These are phyloP conservation scores for Stomatorhinus ivindoensis DNA, from an alignment of 2,113 vertebrate genomes.

Conservation along the genomic window DNA sequence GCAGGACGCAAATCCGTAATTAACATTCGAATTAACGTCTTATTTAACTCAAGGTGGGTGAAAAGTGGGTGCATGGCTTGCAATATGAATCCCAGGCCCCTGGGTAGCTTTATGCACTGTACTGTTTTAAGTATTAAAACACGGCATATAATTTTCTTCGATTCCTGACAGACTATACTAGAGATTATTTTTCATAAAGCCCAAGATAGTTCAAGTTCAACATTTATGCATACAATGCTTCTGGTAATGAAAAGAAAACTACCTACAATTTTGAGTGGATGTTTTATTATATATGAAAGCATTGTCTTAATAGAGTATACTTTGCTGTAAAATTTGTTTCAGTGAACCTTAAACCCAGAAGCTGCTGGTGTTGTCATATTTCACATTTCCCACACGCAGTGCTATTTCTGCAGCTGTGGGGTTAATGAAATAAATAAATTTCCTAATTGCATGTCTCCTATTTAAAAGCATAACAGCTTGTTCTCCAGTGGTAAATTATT, in stretches of 20 bases:
- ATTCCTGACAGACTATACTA: not conserved
- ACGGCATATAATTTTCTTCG: not conserved
- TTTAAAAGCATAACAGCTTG: not conserved
- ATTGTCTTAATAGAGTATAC: not conserved
- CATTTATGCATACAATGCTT: not conserved
- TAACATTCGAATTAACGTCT: not conserved
- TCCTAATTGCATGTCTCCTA: not conserved
- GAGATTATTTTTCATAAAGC: not conserved
- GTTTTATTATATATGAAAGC: not conserved
- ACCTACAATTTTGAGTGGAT: not conserved
- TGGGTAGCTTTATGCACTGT: not conserved
- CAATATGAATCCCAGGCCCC: not conserved
- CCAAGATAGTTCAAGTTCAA: not conserved
- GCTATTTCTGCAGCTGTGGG: not conserved
- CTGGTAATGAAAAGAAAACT: not conserved
- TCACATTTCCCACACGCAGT: not conserved
- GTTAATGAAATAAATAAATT: slow-evolving; percentile 5
- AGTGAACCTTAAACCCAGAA: not conserved
- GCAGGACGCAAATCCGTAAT: not conserved
- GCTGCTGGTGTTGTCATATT: not conserved
- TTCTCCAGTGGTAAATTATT: not conserved
- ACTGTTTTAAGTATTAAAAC: not conserved
- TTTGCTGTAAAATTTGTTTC: not conserved
- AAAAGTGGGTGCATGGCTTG: not conserved
- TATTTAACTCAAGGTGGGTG: not conserved